phyloP scores from a whole-genome alignment of 1,140 invertebrate genomes.

The Formica selysi region DNA sequence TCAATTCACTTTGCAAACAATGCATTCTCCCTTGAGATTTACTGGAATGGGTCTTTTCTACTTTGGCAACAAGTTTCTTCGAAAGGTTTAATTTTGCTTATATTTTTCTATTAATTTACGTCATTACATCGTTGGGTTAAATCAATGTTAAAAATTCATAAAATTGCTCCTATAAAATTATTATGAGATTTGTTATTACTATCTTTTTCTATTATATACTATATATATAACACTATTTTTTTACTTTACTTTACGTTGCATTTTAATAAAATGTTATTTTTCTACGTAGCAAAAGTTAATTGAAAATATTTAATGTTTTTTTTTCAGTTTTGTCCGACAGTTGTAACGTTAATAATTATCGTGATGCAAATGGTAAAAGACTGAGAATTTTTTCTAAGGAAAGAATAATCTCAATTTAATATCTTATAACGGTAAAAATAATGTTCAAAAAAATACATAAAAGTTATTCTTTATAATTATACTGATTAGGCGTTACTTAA shows the following conservation, averaged over 20 bases:
- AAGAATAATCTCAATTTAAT: no score
- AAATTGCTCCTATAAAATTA: background rate
- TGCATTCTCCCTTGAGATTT: no score
- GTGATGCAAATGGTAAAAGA: background rate
- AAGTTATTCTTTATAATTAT: background rate
- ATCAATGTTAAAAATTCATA: no score
- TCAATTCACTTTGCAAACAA: no score
- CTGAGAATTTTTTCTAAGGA: background rate
- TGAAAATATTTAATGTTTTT: background rate
- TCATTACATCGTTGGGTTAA: no score
- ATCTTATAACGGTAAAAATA: background rate
- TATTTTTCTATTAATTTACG: no score
- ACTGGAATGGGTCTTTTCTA: no score
- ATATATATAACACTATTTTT: background rate
- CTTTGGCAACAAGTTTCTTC: no score
- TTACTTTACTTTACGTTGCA: background rate
- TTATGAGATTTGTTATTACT: background rate
- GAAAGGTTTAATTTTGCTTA: no score
- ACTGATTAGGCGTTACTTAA: background rate
- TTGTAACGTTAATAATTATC: background rate
- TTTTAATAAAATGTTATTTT: background rate
- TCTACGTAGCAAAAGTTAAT: background rate
- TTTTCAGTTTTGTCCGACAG: background rate
- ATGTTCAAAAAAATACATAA: background rate
- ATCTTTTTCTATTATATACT: background rate